Evolutionary conservation across 2,888 invertebrate genomes (phyloP).

Genomic region (Plebejus argus): DNA sequence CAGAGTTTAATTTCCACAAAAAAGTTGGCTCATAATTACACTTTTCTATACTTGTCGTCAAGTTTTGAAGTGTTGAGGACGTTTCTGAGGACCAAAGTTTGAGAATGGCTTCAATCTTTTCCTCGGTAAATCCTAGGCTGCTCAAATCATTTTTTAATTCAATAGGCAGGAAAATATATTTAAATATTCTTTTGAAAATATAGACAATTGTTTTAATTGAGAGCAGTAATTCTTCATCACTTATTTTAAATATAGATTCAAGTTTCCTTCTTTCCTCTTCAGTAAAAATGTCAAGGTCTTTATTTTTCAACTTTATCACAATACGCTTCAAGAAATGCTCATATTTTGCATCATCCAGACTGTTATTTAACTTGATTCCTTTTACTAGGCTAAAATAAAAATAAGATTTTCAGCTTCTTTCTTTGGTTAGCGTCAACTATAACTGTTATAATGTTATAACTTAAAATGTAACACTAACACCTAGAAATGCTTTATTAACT

Average conservation of each 20-base stretch:
- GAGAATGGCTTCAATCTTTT: constrained; percentile 62
- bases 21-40: constrained; percentile 53
- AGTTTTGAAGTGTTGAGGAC: constrained; percentile 58
- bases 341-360: constrained; percentile 63
- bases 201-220: constrained; percentile 65
- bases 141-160: constrained; percentile 63
- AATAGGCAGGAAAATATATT: constrained; percentile 70
- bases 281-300: constrained; percentile 65
- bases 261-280: constrained; percentile 64
- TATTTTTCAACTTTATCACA: constrained; percentile 58
- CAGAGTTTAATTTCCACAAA: constrained; percentile 69
- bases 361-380: constrained; percentile 60
- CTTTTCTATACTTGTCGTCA: constrained; percentile 52
- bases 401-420: background rate
- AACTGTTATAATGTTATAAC: background rate
- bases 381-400: constrained; percentile 59
- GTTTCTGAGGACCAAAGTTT: constrained; percentile 71
- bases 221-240: constrained; percentile 56
- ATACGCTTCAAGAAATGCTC: constrained; percentile 69
- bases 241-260: constrained; percentile 62
- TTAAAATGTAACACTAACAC: too few species aligned
- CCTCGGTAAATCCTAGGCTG: constrained; percentile 56
- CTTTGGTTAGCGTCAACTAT: background rate
- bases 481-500: background rate
- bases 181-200: constrained; percentile 63